A percentile compares a stretch with the other conserved stretches of the same genome.
These are phyloP conservation scores for Charanyca ferruginea DNA, from an alignment of 2,888 invertebrate species.

Conservation along the genomic window DNA sequence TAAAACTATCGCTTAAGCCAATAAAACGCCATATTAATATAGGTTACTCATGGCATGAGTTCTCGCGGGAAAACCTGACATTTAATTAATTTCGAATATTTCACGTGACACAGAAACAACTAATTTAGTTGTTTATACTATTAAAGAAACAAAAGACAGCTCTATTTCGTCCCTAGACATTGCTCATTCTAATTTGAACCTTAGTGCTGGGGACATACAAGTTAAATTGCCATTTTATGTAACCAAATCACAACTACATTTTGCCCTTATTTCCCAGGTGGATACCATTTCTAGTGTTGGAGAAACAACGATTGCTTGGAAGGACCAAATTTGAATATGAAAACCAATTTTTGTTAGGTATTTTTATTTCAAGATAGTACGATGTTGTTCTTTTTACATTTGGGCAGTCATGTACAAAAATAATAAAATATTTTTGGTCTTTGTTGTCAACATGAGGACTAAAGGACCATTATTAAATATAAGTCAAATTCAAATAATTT, in stretches of 20 bases:
- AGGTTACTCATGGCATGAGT: conserved; percentile 24
- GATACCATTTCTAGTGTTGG: conserved; percentile 8
- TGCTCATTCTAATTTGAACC: conserved; percentile 19
- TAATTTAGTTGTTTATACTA: conserved; percentile 30
- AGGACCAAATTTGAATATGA: conserved; percentile 41
- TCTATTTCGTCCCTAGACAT: neutral
- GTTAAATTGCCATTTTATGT: neutral
- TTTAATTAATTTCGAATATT: conserved; percentile 53
- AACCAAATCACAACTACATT: conserved; percentile 22
- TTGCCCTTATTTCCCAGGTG: conserved; percentile 40
- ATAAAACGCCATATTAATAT: conserved; percentile 25
- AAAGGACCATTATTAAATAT: no score
- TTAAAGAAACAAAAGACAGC: conserved; percentile 20
- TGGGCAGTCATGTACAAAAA: neutral
- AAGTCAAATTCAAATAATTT: no score
- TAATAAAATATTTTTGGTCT: neutral
- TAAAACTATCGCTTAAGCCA: conserved; percentile 14
- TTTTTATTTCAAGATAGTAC: neutral
- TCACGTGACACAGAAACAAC: conserved; percentile 25
- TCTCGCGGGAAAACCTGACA: conserved; percentile 28
- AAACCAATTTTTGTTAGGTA: conserved; percentile 4
- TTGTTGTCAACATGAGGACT: neutral
- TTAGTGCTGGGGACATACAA: neutral
- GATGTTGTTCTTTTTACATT: neutral
- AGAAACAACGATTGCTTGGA: conserved; percentile 19